These are phyloP conservation scores for Xanthorhoe designata DNA, from an alignment of 2,888 invertebrate species.

Conservation along the genomic window DNA sequence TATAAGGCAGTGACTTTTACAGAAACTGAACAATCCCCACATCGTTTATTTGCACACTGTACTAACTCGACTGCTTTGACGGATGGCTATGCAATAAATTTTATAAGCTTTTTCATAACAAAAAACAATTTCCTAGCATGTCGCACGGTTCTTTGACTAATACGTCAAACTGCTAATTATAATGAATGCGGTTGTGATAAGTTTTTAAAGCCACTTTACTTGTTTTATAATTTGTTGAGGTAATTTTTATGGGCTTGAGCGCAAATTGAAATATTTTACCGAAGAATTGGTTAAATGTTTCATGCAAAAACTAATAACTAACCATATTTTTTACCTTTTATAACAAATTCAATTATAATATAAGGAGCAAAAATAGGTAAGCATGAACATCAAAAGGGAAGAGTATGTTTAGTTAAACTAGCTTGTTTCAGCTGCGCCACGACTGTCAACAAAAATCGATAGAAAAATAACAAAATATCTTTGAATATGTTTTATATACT, in stretches of 20 bases:
- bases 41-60: neutral
- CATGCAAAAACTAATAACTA: no score
- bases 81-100: neutral
- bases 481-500: no score
- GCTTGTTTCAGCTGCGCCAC: no score
- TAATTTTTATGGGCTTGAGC: neutral
- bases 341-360: no score
- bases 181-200: neutral
- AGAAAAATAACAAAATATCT: no score
- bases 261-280: neutral
- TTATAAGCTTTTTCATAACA: neutral
- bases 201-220: neutral
- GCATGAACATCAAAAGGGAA: no score
- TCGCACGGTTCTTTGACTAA: neutral
- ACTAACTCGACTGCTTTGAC: neutral
- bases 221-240: neutral
- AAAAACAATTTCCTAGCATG: neutral
- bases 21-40: neutral
- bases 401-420: no score
- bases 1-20: no score
- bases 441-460: no score
- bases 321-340: no score
- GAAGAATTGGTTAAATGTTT: neutral
- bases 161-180: neutral
- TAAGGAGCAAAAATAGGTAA: no score